Conservation (phyloP, 2,888 invertebrate genomes). For the Dyspetes luteomarginatus region DNA sequence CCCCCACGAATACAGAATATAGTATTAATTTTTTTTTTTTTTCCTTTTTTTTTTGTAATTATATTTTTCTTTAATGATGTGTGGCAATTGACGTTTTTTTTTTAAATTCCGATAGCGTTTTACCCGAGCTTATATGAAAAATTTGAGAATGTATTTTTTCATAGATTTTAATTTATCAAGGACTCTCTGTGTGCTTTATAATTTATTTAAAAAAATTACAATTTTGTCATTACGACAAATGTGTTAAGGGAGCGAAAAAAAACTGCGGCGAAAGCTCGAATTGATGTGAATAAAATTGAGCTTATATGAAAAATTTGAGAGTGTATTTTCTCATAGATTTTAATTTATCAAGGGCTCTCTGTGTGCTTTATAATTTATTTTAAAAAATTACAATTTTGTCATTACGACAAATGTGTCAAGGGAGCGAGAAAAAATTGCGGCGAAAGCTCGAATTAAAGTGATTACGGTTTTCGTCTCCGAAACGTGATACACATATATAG, state of each 20-base stretch:
- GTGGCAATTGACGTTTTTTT: no score
- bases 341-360: not conserved
- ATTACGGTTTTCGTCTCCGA: not conserved
- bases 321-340: not conserved
- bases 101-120: no score
- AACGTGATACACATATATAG: not conserved
- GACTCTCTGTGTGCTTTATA: not conserved
- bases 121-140: no score
- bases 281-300: no score
- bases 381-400: not conserved
- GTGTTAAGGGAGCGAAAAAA: not conserved
- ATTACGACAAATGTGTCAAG: not conserved
- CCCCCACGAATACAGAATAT: no score
- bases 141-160: no score
- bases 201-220: not conserved
- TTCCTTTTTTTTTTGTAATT: no score
- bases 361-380: not conserved
- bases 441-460: not conserved
- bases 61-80: no score
- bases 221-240: not conserved
- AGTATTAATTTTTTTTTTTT: no score
- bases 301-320: no score
- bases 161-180: not conserved
- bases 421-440: not conserved
- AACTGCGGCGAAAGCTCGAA: no score